Evolutionary conservation across 2,113 vertebrate species (phyloP).

Genomic region (Ranitomeya imitator): DNA sequence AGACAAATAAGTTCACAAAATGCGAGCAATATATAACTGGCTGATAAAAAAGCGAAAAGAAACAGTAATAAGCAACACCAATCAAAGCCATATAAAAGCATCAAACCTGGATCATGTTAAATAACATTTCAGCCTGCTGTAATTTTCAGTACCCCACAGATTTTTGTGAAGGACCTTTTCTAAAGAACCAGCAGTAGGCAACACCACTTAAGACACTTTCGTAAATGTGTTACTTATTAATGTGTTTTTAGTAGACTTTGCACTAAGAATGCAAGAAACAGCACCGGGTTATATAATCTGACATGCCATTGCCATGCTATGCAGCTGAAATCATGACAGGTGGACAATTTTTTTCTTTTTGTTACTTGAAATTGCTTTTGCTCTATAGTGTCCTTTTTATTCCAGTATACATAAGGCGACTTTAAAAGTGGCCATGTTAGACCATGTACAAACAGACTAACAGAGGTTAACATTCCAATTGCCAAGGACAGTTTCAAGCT

Average conservation of each 20-base stretch:
- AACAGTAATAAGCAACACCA: conserved; percentile 48
- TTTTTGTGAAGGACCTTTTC: conserved; percentile 49
- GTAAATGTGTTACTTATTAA: conserved; percentile 48
- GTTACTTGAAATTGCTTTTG: conserved; percentile 14
- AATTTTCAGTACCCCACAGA: conserved; percentile 41
- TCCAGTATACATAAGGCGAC: conserved; percentile 30
- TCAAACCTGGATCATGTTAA: conserved; percentile 38
- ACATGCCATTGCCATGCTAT: not conserved
- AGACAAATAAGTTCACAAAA: not conserved
- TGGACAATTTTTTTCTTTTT: not conserved
- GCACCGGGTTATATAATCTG: not conserved
- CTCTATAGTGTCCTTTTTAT: not conserved
- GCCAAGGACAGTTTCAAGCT: conserved; percentile 57
- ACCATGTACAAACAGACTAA: conserved; percentile 38
- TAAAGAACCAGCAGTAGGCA: conserved; percentile 51
- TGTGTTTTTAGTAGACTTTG: conserved; percentile 23
- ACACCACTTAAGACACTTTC: conserved; percentile 47
- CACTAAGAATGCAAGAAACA: conserved; percentile 1
- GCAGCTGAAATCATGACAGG: not conserved
- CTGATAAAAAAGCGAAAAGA: conserved; percentile 36
- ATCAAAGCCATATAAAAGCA: conserved; percentile 42
- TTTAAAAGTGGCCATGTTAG: conserved; percentile 34
- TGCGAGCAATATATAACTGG: not conserved
- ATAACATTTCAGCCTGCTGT: conserved; percentile 42
- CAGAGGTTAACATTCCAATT: conserved; percentile 53